These are phyloP conservation scores for Drosophila longiperda DNA, from an alignment of 2,888 invertebrate genomes.

Conservation along the genomic window DNA sequence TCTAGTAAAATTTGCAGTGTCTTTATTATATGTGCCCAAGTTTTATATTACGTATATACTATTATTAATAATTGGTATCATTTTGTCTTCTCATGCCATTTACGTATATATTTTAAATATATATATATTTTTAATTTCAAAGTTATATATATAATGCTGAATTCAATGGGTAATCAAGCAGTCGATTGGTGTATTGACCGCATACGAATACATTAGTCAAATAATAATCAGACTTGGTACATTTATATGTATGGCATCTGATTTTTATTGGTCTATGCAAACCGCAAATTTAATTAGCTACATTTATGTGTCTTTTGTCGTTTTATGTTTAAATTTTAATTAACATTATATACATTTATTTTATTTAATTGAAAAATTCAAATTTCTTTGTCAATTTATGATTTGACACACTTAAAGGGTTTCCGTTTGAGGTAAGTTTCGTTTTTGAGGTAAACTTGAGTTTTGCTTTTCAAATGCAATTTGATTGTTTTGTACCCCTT, in stretches of 20 bases:
- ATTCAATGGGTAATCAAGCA: neutral
- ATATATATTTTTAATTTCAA: neutral
- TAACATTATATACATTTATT: neutral
- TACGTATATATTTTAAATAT: neutral
- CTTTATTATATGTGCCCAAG: neutral
- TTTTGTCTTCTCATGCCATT: neutral
- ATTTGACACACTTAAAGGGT: slow-evolving; percentile 7
- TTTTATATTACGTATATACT: neutral
- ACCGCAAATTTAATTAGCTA: neutral
- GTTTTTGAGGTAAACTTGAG: slow-evolving; percentile 28
- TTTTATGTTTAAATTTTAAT: neutral
- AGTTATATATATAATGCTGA: neutral
- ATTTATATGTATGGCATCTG: neutral
- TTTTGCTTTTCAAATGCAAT: slow-evolving; percentile 35
- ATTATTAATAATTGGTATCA: neutral
- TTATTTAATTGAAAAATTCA: neutral
- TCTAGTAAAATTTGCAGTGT: neutral
- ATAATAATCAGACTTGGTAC: neutral
- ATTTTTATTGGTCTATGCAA: no score
- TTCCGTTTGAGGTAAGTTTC: neutral
- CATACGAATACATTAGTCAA: neutral
- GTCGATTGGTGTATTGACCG: neutral
- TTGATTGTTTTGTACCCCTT: slow-evolving; percentile 32
- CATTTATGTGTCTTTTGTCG: neutral
- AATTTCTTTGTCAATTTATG: neutral